Percentiles rank a stretch among this genome's conserved stretches.
phyloP scores from a whole-genome alignment of 2,888 invertebrate genomes.

The Dione vanillae region DNA sequence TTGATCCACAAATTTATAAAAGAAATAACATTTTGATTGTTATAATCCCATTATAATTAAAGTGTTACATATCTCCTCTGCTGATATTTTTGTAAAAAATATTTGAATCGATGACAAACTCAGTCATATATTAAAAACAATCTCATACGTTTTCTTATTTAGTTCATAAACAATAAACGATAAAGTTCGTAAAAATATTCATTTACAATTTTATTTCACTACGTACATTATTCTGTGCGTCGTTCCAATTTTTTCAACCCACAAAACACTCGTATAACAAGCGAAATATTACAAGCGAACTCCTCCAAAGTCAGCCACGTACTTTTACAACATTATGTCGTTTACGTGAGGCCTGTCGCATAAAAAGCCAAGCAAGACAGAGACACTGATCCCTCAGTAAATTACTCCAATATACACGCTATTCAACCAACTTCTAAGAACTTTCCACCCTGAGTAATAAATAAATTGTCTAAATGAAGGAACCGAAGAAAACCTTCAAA shows the following conservation, averaged over 20 bases:
- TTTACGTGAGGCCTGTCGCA: constrained; percentile 33
- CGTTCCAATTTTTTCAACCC: constrained; percentile 14
- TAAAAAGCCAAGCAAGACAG: no score
- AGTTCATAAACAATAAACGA: not conserved
- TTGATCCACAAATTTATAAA: no score
- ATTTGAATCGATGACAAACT: no score
- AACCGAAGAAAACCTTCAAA: constrained; percentile 40
- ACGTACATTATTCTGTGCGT: not conserved
- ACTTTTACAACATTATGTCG: constrained; percentile 28
- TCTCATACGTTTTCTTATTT: not conserved
- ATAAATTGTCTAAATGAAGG: constrained; percentile 38
- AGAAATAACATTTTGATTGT: no score
- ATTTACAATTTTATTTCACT: not conserved
- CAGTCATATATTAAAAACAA: not conserved
- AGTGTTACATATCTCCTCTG: no score
- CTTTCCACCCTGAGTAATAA: constrained; percentile 29
- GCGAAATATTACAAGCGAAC: not conserved
- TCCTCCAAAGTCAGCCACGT: constrained; percentile 26
- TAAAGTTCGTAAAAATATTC: not conserved
- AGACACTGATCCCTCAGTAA: constrained; percentile 37
- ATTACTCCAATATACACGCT: constrained; percentile 37
- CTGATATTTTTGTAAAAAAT: no score
- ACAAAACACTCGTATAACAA: constrained; percentile 16
- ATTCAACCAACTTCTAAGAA: constrained; percentile 31
- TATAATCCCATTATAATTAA: no score